Evolutionary conservation across 2,797 vertebrate genomes (phyloP), one percentile per base, ranked within the genome.

Genomic region (Hozukius guyotensis): DNA sequence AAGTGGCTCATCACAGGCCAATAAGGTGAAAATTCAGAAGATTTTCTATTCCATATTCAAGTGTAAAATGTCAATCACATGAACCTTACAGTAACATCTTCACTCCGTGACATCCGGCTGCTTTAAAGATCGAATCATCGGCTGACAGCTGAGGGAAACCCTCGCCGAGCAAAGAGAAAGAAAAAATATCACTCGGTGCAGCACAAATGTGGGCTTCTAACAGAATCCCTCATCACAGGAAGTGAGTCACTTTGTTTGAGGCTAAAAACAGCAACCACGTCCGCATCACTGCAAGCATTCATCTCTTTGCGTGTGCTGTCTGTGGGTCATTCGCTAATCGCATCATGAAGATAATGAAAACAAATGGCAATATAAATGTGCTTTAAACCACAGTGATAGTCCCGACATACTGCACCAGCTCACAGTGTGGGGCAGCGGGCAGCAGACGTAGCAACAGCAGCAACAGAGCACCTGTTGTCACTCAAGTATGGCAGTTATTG

Each of bases 401-500:
- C 63, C 11, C 3, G 11, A 3, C 46, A 9, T 8, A n/a, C 20
- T 12, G 46, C 3, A 53, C 31, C 16, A 31, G 71, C 46, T 69
- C 55, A 13, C 34, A 24, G 25, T 36, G 62, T 1, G 13, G n/a
- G 31, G 66, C 71, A 34, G 76, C 78, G n/a, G 31, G 66, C 71
- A 24, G 76, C 78, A 78, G 72, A 75, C 38, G 13, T 18, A 46
- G 42, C 42, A 29, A 64, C 85, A 76, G 63, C 55, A 10, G 24
- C n/a, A n/a, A 12, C 4, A 5, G 61, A 83, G 80, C 84, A 90
- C 85, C 90, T 89, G 89, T 80, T 81, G 84, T 79, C 76, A 27
- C 82, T 91, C 83, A 89, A 57, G 67, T 52, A 16, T 27, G 38
- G 77, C 46, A 3, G 57, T 83, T 77, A 71, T 53, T 62, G 59